phyloP scores from a whole-genome alignment of 2,888 invertebrate genomes.

The Drosophila percnosoma region DNA sequence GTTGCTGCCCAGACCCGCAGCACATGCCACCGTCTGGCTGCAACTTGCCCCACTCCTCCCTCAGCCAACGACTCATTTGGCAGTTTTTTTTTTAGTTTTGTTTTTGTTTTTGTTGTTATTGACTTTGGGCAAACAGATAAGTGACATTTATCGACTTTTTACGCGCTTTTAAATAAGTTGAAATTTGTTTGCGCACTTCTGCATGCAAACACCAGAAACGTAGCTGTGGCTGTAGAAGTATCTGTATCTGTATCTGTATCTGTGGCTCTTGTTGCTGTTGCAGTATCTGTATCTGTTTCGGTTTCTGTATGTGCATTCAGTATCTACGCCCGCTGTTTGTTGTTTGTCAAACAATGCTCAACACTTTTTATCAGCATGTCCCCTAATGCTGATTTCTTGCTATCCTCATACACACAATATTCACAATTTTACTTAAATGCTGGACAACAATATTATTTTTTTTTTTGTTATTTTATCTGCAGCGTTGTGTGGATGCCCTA shows the following conservation, averaged over 20 bases:
- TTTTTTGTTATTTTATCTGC: slow-evolving; percentile 50
- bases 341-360: slow-evolving; percentile 62
- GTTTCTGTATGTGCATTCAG: slow-evolving; percentile 37
- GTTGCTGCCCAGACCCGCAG: slow-evolving; percentile 33
- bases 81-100: slow-evolving; percentile 25
- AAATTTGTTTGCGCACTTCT: slow-evolving; percentile 74
- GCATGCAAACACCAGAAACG: slow-evolving; percentile 45
- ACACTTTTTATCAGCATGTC: slow-evolving; percentile 69
- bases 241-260: slow-evolving; percentile 45
- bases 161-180: slow-evolving; percentile 79
- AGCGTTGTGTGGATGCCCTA: slow-evolving; percentile 63
- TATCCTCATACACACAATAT: slow-evolving; percentile 25
- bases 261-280: slow-evolving; percentile 25
- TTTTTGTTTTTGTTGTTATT: slow-evolving; percentile 26
- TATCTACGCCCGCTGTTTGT: slow-evolving; percentile 67
- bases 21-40: slow-evolving; percentile 19
- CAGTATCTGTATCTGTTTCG: slow-evolving; percentile 40
- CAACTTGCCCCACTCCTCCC: neutral
- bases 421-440: slow-evolving; percentile 44
- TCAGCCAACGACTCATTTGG: neutral
- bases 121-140: slow-evolving; percentile 75
- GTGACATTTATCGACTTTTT: slow-evolving; percentile 81
- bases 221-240: slow-evolving; percentile 40
- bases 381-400: slow-evolving; percentile 57
- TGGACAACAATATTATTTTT: slow-evolving; percentile 27